Base-by-base conservation (phyloP, 1,140 invertebrate genomes). In the Heliothis virescens region DNA sequence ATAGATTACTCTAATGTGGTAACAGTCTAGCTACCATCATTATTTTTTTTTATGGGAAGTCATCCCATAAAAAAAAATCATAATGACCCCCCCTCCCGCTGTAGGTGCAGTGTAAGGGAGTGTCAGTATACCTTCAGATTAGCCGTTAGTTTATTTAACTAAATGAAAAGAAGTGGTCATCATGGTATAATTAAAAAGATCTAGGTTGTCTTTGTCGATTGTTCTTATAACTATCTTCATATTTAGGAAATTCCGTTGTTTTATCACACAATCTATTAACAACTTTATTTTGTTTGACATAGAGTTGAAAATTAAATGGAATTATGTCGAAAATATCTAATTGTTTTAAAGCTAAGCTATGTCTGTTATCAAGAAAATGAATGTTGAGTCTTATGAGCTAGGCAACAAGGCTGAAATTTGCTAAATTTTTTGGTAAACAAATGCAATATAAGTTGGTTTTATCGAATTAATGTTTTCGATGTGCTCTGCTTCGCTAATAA, bases 401-500 rank as follows among this genome's bases (percentile, higher is more conserved):
- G 57, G 15, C 13, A 41, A 12, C 57, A 72, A 57, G 48, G 69
- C 47, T 57, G 7, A 57, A 16, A 72, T 57, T 57, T 7, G 21
- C n/a, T 11, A 10, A 13, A 41, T 7, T 41, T 41, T 16, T 72
- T 12, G 3, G 5, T 15, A 29, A 18, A 4, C 0, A 57, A 57
- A 52, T 11, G 11, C 26, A 69, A 41, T 16, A 2, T 21, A n/a
- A 57, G 11, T 21, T 73, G n/a, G 48, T 71, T 71, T 29, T 5
- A 29, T 55, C 55, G 16, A 50, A 50, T 50, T 16, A 50, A 71
- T 62, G 13, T 62, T 74, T 75, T 62, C 7, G 47, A 75, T 75
- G 13, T 62, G 41, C 41, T 75, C 47, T 34, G 57, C 18, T 75
- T 75, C 12, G 12, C 48, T 71, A 53, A 65, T 47, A n/a, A 41